Evolutionary conservation across 2,113 vertebrate genomes (phyloP).

Genomic region (Myotis davidii): DNA sequence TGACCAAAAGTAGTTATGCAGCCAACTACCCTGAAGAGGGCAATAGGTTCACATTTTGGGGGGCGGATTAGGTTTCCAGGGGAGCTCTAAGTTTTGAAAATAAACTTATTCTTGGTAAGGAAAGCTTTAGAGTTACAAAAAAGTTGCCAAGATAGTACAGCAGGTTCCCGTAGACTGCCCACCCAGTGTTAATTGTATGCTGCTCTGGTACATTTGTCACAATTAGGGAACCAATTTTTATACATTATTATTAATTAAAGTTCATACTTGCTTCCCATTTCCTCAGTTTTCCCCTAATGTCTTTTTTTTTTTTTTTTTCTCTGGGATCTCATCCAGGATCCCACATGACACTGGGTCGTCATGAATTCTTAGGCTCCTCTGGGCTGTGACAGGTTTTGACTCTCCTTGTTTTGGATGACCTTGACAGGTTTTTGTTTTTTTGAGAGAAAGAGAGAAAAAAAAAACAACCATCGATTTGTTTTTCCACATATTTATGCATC

Average conservation of each 20-base stretch:
- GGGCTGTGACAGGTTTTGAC: not conserved
- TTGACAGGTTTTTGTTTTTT: not conserved
- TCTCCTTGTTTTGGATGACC: not conserved
- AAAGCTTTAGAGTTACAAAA: not conserved
- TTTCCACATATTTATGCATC: not conserved
- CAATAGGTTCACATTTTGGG: not conserved
- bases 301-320: not conserved
- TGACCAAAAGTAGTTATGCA: fast-evolving
- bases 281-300: not conserved
- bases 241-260: not conserved
- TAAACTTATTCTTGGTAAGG: not conserved
- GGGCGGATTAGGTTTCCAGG: not conserved
- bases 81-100: not conserved
- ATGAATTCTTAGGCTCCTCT: not conserved
- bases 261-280: not conserved
- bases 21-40: not conserved
- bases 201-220: not conserved
- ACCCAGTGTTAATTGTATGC: not conserved
- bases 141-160: not conserved
- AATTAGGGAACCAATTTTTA: not conserved
- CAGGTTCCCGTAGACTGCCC: not conserved
- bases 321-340: not conserved
- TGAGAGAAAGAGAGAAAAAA: not conserved
- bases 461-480: not conserved
- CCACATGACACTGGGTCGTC: not conserved